phyloP scores from a whole-genome alignment of 2,888 invertebrate genomes.

The Leucoma salicis region DNA sequence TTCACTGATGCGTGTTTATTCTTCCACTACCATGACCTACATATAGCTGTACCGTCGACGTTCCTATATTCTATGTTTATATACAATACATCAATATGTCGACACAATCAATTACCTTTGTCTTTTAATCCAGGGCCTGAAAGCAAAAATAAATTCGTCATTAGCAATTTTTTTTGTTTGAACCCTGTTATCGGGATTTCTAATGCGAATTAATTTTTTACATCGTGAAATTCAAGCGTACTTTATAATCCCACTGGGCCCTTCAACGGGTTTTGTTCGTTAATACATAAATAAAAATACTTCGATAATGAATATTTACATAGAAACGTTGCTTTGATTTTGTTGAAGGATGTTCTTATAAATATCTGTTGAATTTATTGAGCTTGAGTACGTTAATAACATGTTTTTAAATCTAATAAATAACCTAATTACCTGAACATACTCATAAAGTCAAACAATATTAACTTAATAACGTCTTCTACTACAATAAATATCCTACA shows the following conservation, averaged over 20 bases:
- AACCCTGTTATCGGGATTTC: constrained; percentile 11
- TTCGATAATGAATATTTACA: neutral
- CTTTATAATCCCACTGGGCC: constrained; percentile 5
- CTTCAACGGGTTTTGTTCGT: constrained; percentile 4
- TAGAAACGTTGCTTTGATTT: constrained; percentile 4
- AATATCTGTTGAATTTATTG: neutral
- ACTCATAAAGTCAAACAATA: no score
- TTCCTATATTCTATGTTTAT: no score
- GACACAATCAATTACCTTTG: constrained; percentile 1
- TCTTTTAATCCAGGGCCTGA: neutral
- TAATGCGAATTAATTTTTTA: constrained; percentile 16
- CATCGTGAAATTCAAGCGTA: constrained; percentile 15
- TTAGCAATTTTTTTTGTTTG: constrained; percentile 9
- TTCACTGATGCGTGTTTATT: no score
- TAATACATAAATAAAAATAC: constrained; percentile 7
- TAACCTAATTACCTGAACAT: no score
- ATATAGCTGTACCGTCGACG: no score
- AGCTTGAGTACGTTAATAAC: no score
- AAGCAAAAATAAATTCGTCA: constrained; percentile 9
- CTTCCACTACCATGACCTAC: no score
- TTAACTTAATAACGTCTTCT: no score
- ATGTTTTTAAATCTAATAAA: no score
- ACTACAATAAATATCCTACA: no score
- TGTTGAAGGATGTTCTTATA: neutral
- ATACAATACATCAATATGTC: neutral